These are phyloP conservation scores for Eleutherodactylus coqui DNA, from an alignment of 2,797 vertebrate genomes.

Conservation along the genomic window DNA sequence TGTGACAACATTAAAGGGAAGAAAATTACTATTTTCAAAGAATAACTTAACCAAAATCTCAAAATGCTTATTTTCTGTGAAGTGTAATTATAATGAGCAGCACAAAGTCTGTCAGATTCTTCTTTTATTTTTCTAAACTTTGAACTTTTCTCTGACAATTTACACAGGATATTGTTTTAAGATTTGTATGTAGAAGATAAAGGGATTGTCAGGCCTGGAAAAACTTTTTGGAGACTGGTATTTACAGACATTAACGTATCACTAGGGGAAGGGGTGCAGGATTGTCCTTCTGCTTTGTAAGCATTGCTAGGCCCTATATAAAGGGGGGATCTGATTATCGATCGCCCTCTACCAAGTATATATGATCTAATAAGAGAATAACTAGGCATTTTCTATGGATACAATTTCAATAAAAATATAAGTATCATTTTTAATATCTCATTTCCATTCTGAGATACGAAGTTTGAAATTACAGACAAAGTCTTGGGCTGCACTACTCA, in stretches of 20 bases:
- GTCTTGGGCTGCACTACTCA: neutral
- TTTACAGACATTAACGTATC: neutral
- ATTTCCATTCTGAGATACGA: neutral
- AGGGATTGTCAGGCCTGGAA: neutral
- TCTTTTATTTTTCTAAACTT: constrained; percentile 16
- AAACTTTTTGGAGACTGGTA: neutral
- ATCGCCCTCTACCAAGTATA: neutral
- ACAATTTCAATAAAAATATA: neutral
- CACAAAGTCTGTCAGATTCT: constrained; percentile 24
- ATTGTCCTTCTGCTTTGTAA: neutral
- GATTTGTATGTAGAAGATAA: neutral
- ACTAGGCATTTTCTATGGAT: too few species aligned
- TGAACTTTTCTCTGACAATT: constrained; percentile 5
- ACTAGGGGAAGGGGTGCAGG: neutral
- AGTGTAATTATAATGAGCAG: neutral
- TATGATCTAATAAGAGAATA: neutral
- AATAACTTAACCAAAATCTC: constrained; percentile 31
- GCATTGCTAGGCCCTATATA: neutral
- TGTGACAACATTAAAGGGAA: constrained; percentile 13
- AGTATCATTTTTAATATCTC: neutral
- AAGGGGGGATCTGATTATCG: neutral
- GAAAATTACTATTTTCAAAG: constrained; percentile 27
- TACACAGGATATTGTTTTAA: constrained; percentile 5
- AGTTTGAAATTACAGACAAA: neutral
- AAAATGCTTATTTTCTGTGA: constrained; percentile 4